Conservation (phyloP, 2,888 invertebrate species). For the Pelosia muscerda region DNA sequence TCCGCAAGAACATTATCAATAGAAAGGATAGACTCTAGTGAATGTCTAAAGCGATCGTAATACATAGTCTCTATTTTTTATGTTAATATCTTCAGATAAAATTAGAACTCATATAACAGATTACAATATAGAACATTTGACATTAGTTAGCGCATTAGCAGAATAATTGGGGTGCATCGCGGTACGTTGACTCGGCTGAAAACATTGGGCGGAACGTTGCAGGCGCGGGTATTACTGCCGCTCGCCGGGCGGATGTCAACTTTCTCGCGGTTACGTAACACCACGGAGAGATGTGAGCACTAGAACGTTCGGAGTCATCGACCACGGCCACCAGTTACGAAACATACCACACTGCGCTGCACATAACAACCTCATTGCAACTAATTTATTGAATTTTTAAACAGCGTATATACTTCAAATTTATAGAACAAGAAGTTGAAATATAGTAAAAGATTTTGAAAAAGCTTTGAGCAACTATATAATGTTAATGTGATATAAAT, state of each 20-base stretch:
- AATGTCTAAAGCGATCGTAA: background rate
- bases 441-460: constrained; percentile 6
- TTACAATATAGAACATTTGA: constrained; percentile 4
- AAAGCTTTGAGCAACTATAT: background rate
- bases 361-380: constrained; percentile 62
- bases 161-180: constrained; percentile 58
- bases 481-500: background rate
- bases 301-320: constrained; percentile 86
- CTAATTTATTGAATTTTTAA: constrained; percentile 43
- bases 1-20: no score
- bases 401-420: constrained; percentile 10
- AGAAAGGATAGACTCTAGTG: background rate
- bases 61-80: background rate
- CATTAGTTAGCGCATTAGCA: constrained; percentile 21
- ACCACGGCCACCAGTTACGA: constrained; percentile 82
- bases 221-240: constrained; percentile 14
- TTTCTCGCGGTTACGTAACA: constrained; percentile 84
- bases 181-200: constrained; percentile 66
- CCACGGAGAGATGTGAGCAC: constrained; percentile 77
- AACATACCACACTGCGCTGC: constrained; percentile 62
- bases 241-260: constrained; percentile 79
- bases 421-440: constrained; percentile 16
- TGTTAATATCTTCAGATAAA: background rate
- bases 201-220: constrained; percentile 58
- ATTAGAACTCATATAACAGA: background rate